A percentile compares a stretch with the other conserved stretches of the same genome.
These are phyloP conservation scores for Toxonevra muliebris DNA, from an alignment of 2,888 invertebrate species.

Conservation along the genomic window DNA sequence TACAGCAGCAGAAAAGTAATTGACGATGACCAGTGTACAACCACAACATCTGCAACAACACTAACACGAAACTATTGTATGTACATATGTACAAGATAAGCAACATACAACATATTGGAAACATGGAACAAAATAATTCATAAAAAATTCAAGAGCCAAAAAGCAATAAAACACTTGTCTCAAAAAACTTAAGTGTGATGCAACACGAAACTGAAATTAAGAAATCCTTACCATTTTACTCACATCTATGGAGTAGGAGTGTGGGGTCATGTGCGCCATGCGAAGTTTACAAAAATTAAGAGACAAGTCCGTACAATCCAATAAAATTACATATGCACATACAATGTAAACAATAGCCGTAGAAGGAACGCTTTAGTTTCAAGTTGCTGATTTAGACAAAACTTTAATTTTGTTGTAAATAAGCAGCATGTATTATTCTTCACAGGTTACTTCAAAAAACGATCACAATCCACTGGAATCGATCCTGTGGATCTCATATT, in stretches of 20 bases:
- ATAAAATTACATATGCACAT: neutral
- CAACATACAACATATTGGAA: neutral
- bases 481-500: too few relatives aligned
- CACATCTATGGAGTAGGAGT: neutral
- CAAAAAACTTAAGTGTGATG: neutral
- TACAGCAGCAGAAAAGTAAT: slow-evolving; percentile 34
- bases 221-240: slow-evolving; percentile 19
- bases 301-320: slow-evolving; percentile 21
- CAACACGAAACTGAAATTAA: slow-evolving; percentile 26
- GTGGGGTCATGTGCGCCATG: neutral
- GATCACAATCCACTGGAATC: too few relatives aligned
- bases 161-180: slow-evolving; percentile 29
- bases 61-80: neutral
- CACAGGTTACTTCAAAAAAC: too few relatives aligned
- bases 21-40: slow-evolving; percentile 37
- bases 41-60: slow-evolving; percentile 11
- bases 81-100: too few relatives aligned
- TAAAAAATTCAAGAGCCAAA: slow-evolving; percentile 38
- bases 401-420: too few relatives aligned
- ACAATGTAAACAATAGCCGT: too few relatives aligned
- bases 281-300: slow-evolving; percentile 20
- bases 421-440: too few relatives aligned
- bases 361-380: too few relatives aligned
- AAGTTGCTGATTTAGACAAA: too few relatives aligned
- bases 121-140: slow-evolving; percentile 30